A percentile compares a stretch with the other conserved stretches of the same genome.
Evolutionary conservation across 1,140 invertebrate species (phyloP).

Genomic region (Zaprionus taronus): DNA sequence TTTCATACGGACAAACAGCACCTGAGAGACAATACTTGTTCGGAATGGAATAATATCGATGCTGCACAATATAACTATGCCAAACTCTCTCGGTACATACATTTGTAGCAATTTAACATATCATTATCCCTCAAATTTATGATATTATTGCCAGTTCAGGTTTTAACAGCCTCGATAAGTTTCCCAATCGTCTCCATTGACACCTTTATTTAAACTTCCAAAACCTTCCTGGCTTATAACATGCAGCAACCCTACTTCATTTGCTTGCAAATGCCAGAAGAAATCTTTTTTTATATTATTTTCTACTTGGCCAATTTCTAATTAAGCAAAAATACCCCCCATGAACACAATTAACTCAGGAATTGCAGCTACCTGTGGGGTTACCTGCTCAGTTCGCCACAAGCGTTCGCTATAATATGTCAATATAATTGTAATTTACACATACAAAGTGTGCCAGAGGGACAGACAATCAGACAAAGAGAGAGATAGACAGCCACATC

Average conservation of each 20-base stretch:
- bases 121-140: not conserved
- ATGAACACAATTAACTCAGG: not conserved
- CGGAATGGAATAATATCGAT: too few species aligned
- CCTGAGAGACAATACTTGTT: too few species aligned
- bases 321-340: not conserved
- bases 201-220: not conserved
- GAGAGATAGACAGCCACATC: conserved; percentile 4
- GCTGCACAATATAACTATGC: too few species aligned
- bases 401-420: conserved; percentile 31
- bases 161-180: not conserved
- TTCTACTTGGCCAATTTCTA: not conserved
- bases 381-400: not conserved
- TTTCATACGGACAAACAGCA: too few species aligned
- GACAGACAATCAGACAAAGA: not conserved
- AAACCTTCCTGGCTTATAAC: not conserved
- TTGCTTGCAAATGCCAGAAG: not conserved
- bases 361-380: not conserved
- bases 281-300: not conserved
- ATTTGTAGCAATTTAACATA: too few species aligned
- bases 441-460: conserved; percentile 15
- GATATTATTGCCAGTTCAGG: too few species aligned
- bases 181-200: not conserved
- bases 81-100: too few species aligned
- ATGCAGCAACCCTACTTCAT: not conserved
- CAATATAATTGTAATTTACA: conserved; percentile 68